Conservation (phyloP, 2,113 vertebrate genomes). For the Erpornis zantholeuca region DNA sequence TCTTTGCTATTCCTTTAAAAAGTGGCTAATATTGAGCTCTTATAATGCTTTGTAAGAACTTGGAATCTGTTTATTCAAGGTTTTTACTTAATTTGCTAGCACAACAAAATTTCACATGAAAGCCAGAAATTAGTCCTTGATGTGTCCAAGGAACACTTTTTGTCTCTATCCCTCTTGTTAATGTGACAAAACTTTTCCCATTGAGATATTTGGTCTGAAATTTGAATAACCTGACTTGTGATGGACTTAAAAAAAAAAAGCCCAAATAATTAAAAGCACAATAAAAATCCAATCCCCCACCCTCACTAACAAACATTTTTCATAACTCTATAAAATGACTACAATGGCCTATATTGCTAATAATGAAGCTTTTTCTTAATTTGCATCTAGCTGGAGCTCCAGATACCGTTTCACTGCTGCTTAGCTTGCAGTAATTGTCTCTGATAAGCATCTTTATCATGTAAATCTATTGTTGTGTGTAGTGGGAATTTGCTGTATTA, state of each 20-base stretch:
- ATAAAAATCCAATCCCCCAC: background rate
- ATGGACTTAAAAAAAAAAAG: background rate
- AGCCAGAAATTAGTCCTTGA: background rate
- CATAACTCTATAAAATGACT: background rate
- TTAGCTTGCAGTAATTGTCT: slow-evolving; percentile 24
- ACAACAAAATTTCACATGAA: background rate
- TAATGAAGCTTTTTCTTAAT: background rate
- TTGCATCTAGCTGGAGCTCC: background rate
- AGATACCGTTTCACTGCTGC: background rate
- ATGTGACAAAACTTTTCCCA: background rate
- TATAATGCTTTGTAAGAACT: background rate
- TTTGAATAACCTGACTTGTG: background rate
- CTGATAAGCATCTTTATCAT: slow-evolving; percentile 1
- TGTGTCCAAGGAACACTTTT: background rate
- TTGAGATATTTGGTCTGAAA: background rate
- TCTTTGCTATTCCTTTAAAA: background rate
- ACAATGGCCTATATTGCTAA: background rate
- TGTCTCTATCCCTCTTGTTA: background rate
- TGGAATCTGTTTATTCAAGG: background rate
- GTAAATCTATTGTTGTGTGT: background rate
- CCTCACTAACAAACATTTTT: background rate
- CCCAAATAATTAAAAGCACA: background rate
- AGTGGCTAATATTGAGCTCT: background rate
- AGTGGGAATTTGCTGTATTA: background rate
- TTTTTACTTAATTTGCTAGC: slow-evolving; percentile 26